phyloP scores from a whole-genome alignment of 1,140 invertebrate species.

The Drosophila nigrodunni region DNA sequence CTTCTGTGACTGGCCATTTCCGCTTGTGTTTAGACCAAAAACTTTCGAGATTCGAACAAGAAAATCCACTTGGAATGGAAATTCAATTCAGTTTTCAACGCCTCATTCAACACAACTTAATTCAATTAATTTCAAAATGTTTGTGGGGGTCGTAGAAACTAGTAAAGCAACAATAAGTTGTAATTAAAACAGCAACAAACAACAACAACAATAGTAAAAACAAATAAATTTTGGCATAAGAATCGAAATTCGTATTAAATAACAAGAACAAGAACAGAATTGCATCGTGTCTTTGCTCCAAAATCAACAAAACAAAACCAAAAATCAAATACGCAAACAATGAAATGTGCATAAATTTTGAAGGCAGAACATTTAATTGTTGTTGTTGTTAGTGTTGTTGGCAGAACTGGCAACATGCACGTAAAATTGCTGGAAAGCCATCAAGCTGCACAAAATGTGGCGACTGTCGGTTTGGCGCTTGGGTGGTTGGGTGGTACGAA shows the following conservation, averaged over 20 bases:
- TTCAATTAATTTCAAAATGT: conserved; percentile 73
- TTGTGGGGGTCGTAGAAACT: conserved; percentile 46
- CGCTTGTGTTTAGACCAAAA: conserved; percentile 36
- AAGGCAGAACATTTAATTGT: conserved; percentile 56
- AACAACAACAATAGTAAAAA: conserved; percentile 28
- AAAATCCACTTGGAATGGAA: conserved; percentile 41
- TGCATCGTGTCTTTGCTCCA: conserved; percentile 23
- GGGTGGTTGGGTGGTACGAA: not conserved
- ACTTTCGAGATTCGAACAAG: not conserved
- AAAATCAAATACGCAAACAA: conserved; percentile 50
- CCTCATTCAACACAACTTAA: conserved; percentile 75
- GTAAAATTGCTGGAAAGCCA: conserved; percentile 30
- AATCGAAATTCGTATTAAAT: conserved; percentile 66
- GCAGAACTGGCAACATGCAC: conserved; percentile 28
- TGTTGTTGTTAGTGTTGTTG: conserved; percentile 4
- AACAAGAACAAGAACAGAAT: not conserved
- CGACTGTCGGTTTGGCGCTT: not conserved
- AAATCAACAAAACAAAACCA: conserved; percentile 35
- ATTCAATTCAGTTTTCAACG: conserved; percentile 68
- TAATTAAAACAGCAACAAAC: conserved; percentile 15
- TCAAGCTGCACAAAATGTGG: conserved; percentile 3
- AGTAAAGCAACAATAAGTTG: conserved; percentile 25
- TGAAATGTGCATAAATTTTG: conserved; percentile 68
- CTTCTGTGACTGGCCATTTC: conserved; percentile 46
- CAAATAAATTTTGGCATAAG: conserved; percentile 11